Percentiles rank a stretch among this genome's conserved stretches.
Conservation (phyloP, 2,797 vertebrate species). For the Bryconaethiops microstoma region DNA sequence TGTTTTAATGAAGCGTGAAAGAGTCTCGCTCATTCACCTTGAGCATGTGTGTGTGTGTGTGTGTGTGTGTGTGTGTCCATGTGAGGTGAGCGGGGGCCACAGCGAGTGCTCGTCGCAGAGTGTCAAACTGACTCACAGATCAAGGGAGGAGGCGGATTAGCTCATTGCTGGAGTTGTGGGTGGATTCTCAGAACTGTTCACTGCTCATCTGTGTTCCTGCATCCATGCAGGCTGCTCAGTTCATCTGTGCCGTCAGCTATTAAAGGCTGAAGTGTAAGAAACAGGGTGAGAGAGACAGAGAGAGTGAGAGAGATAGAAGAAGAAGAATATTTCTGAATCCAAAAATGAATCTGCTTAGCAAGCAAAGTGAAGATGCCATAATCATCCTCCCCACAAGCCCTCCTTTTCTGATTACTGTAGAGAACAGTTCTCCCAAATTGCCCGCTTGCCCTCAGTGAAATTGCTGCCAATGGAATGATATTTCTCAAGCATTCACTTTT, state of each 20-base stretch:
- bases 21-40: slow-evolving; percentile 70
- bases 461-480: background rate
- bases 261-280: slow-evolving; percentile 37
- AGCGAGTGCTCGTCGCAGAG: slow-evolving; percentile 26
- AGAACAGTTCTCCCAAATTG: background rate
- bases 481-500: too few relatives aligned
- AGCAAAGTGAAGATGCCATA: slow-evolving; percentile 24
- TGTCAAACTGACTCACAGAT: slow-evolving; percentile 57
- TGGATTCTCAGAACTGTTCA: slow-evolving; percentile 44
- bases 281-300: slow-evolving; percentile 49
- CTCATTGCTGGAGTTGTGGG: slow-evolving; percentile 41
- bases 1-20: slow-evolving; percentile 76
- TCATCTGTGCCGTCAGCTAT: slow-evolving; percentile 35
- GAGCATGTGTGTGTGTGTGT: slow-evolving; percentile 48
- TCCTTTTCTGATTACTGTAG: background rate
- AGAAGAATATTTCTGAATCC: slow-evolving; percentile 21
- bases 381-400: slow-evolving; percentile 15
- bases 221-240: slow-evolving; percentile 19
- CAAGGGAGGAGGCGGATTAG: slow-evolving; percentile 45
- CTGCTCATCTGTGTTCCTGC: slow-evolving; percentile 28
- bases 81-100: slow-evolving; percentile 21
- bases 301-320: slow-evolving; percentile 43
- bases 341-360: slow-evolving; percentile 1
- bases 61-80: slow-evolving; percentile 14
- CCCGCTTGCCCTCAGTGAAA: background rate